A percentile compares a stretch with the other conserved stretches of the same genome.
These are phyloP conservation scores for human (Homo sapiens) DNA, from an alignment of 2,113 vertebrate genomes.

Conservation along the genomic window DNA sequence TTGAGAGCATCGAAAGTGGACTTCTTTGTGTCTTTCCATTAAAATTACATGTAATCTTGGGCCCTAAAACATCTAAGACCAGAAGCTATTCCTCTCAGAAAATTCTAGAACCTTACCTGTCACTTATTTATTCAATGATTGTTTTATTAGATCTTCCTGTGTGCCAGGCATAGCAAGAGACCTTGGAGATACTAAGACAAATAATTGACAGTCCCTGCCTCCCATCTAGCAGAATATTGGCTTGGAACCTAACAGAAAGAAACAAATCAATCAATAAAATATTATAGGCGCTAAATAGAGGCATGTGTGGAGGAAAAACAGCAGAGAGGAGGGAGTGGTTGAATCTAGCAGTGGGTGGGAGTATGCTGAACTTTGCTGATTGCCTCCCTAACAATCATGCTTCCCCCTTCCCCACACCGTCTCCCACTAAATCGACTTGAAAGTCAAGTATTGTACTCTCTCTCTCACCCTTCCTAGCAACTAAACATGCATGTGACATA, in stretches of 20 bases:
- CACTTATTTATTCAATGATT: neutral
- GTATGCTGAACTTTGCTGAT: neutral
- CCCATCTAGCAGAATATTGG: neutral
- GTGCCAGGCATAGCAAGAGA: neutral
- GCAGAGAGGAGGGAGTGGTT: neutral
- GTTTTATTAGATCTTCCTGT: neutral
- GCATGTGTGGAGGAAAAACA: neutral
- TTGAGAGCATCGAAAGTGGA: neutral
- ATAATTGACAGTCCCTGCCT: neutral
- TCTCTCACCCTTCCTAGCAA: neutral
- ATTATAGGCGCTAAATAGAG: neutral
- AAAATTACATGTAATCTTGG: neutral
- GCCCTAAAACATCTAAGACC: neutral
- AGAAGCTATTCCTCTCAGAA: neutral
- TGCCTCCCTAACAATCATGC: neutral
- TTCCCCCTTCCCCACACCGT: neutral
- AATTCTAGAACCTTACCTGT: neutral
- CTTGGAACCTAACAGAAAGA: neutral
- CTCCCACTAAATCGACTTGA: neutral
- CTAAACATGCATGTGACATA: neutral
- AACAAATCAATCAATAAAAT: neutral
- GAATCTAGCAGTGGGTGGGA: neutral
- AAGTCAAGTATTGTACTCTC: neutral
- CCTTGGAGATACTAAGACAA: conserved; percentile 1
- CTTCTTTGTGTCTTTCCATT: neutral